Evolutionary conservation across 1,140 invertebrate genomes (phyloP), one percentile per base, ranked within the genome.

Genomic region (Aphidius ervi): DNA sequence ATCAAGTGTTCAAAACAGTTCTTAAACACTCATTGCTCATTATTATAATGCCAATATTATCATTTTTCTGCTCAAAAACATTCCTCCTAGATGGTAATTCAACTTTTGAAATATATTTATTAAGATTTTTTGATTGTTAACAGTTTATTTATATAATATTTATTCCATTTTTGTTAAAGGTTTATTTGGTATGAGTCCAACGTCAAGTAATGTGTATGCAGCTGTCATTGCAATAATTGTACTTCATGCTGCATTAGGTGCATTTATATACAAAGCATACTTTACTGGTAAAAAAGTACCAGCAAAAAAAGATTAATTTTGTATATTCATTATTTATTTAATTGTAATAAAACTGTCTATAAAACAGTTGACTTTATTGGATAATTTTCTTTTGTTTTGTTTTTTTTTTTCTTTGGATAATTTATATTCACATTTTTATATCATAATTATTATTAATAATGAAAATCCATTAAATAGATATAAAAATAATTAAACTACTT

Each of bases 231-330:
- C 89, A 5, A 83, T 92, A 7, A 65, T 89, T 3, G 83, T 88
- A 9, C 73, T 92, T 46, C 89, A 92, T 70, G 64, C 89, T 47
- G 87, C 88, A 7, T 67, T 91, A 45, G 89, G 86, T n/a, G 73
- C 88, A 37, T 91, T 90, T 69, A 90, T 92, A 71, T 89, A 88
- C 65, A 83, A 81, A 67, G 89, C 89, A 2, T 91, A 90, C 69
- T 87, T 83, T 65, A 85, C 84, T n/a, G 68, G 67, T 56, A 66
- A 63, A 40, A 79, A 73, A 55, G 64, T 62, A 48, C 54, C 61
- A 59, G 16, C 65, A 37, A 79, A 77, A 61, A 66, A 56, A 59
- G 76, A 79, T 68, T 77, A 73, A 72, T n/a, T 49, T 55, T 9
- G 53, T 42, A 31, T 31, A 31, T 48, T 56, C 50, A 50, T 9